Conservation (phyloP, 2,113 vertebrate genomes). For the Burhinus bistriatus region DNA sequence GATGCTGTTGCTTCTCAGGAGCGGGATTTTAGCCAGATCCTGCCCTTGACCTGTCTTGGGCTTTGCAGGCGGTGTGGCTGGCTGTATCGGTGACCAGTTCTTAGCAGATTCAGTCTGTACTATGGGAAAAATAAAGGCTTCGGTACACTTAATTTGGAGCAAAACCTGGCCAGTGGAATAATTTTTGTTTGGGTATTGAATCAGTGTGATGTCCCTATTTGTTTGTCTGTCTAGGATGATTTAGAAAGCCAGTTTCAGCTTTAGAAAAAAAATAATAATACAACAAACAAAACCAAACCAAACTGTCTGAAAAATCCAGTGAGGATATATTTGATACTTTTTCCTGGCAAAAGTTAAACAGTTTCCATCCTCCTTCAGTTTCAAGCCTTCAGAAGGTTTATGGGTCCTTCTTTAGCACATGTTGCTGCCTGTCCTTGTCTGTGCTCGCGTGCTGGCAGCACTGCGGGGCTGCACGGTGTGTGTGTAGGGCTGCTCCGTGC, state of each 20-base stretch:
- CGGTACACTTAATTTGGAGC: neutral
- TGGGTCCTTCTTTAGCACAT: neutral
- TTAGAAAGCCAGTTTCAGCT: constrained; percentile 11
- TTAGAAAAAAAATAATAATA: neutral
- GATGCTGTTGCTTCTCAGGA: neutral
- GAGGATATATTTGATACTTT: constrained; percentile 55
- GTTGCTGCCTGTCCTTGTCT: neutral
- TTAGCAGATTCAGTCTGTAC: neutral
- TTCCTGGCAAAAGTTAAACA: constrained; percentile 47
- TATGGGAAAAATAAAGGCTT: neutral
- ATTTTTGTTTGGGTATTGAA: neutral
- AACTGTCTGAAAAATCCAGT: constrained; percentile 9
- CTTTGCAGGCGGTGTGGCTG: neutral
- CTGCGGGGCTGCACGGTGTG: neutral
- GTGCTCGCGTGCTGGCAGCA: neutral
- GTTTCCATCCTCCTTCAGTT: constrained; percentile 61
- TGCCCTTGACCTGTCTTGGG: neutral
- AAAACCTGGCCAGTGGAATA: neutral
- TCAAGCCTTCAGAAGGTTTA: neutral
- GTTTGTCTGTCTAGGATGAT: neutral
- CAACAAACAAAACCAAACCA: neutral
- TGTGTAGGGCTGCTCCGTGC: neutral
- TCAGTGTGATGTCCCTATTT: neutral
- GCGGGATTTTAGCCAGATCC: neutral
- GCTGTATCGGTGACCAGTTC: fast-evolving